Base-by-base conservation (phyloP, 2,888 invertebrate genomes). In the Conistra vaccinii region DNA sequence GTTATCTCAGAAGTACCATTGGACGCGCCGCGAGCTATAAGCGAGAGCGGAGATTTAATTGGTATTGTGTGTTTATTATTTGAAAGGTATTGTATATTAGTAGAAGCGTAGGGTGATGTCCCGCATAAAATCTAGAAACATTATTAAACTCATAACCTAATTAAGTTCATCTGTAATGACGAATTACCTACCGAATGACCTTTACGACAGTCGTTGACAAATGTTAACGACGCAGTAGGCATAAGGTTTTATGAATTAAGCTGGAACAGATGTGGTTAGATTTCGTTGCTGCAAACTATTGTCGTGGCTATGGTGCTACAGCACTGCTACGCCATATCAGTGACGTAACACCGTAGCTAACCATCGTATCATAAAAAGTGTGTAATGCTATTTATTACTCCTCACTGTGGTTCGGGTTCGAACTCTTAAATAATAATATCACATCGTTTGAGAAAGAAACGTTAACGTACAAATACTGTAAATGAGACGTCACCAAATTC, bases 1-100 rank as follows among this genome's bases (percentile, higher is more conserved):
- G 92, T 90, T 94, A 95, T 95, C 95, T 92, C 91, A 84, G 85
- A 87, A 81, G 86, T 87, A 83, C 80, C 65, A 77, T 39, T 73
- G 70, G 63, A 45, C 53, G 61, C 69, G 76, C 14, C 66, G 65
- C 66, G 69, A 83, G 39, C 14, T 51, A 78, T 62, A 32, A 83
- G 78, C 76, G 77, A 23, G 1, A 80, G 78, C 85, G 83, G 20
- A 45, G 1, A 61, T 61, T 45, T 14, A 17, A 35, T 63, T 66
- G 23, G 48, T 6, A 48, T 20, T 48, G 0, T 48, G 48, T 48
- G 20, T 48, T 6, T 48, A 20, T 48, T 17, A 48, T 20, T 17
- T 14, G 4, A 42, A 14, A 48, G 2, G 6, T 48, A 0, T 48
- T 20, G 5, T 42, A 10, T 39, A 10, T 39, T 39, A 39, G 39